Percentiles rank a stretch among this genome's conserved stretches.
phyloP scores from a whole-genome alignment of 2,797 vertebrate genomes.

The Acipenser transmontanus region DNA sequence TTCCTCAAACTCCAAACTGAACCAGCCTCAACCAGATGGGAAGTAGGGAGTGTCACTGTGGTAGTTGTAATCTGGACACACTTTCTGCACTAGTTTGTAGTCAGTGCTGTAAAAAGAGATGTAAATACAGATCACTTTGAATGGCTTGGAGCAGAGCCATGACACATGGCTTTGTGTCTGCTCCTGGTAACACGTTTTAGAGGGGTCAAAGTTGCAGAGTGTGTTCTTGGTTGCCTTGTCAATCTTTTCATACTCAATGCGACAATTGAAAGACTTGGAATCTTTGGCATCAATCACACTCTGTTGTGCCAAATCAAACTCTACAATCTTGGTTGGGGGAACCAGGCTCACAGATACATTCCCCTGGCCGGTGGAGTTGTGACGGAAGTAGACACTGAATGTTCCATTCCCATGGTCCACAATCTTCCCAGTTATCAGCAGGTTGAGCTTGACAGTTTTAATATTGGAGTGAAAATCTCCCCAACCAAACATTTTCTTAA shows the following conservation, averaged over 20 bases:
- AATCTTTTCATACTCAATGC: conserved; percentile 96
- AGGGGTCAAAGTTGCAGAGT: conserved; percentile 97
- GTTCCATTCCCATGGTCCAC: conserved; percentile 98
- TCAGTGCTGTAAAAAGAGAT: conserved; percentile 99
- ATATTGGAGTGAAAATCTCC: conserved; percentile 99
- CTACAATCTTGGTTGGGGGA: conserved; percentile 94
- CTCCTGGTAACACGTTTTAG: conserved; percentile 98
- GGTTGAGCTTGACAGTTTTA: conserved; percentile 97
- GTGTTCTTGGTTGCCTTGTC: conserved; percentile 97
- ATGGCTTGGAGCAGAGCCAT: conserved; percentile 98
- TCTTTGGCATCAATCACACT: conserved; percentile 97
- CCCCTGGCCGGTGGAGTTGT: conserved; percentile 97
- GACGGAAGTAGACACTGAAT: conserved; percentile 97
- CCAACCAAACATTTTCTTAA: conserved; percentile 99
- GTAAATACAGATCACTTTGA: conserved; percentile 99
- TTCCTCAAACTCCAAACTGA: conserved; percentile 50
- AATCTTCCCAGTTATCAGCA: conserved; percentile 96
- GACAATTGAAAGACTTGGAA: conserved; percentile 98
- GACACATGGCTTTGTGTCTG: conserved; percentile 98
- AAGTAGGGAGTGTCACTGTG: conserved; percentile 98
- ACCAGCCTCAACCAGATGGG: conserved; percentile 81
- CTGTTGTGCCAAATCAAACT: conserved; percentile 94
- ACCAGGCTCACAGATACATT: conserved; percentile 97
- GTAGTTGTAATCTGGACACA: conserved; percentile 99
- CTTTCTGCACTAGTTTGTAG: conserved; percentile 99